Base-by-base conservation (phyloP, 2,797 vertebrate genomes). In the Phataginus tetradactyla region DNA sequence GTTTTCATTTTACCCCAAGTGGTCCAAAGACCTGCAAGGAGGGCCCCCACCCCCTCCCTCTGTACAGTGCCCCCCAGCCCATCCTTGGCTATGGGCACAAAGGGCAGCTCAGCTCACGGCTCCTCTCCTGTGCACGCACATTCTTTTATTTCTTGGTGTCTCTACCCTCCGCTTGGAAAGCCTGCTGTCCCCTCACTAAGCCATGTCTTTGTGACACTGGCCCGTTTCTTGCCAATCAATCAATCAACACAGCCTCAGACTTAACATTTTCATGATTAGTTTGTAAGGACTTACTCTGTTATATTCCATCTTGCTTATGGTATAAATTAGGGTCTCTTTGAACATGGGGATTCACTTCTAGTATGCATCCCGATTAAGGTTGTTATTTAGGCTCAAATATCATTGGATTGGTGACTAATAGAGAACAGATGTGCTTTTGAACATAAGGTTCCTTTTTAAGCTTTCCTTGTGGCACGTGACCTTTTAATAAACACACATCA, bases 61-160 rank as follows among this genome's bases (percentile, higher is more conserved):
- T 34, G 14, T n/a, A n/a, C 15, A 10, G 27, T 15, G 13, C 39
- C 39, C 3, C 7, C 69, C 2, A 25, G 23, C 29, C 21, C 17
- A 6, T 5, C 32, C 32, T 37, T 21, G 39, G 13, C 2, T 15
- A 0, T 2, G 11, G 32, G 37, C 77, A 15, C 0, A 2, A 14
- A 20, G 3, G 17, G n/a, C 27, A 6, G 2, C 15, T 4, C 1
- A 45, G 20, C 15, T 8, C 10, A 23, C 9, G 1, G n/a, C 29
- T 20, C 4, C 27, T 0, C 4, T 13, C 66, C 8, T 27, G 25
- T 29, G 20, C 57, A 45, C 8, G 0, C 10, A 1, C 57, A 4
- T 4, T n/a, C 20, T 17, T 2, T 0, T 1, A 7, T 4, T 6
- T 8, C 6, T 9, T 7, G 5, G 23, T 1, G 21, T 4, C 12